Evolutionary conservation across 2,888 invertebrate genomes (phyloP), one percentile per base, ranked within the genome.

Genomic region (Pandemis cinnamomeana): DNA sequence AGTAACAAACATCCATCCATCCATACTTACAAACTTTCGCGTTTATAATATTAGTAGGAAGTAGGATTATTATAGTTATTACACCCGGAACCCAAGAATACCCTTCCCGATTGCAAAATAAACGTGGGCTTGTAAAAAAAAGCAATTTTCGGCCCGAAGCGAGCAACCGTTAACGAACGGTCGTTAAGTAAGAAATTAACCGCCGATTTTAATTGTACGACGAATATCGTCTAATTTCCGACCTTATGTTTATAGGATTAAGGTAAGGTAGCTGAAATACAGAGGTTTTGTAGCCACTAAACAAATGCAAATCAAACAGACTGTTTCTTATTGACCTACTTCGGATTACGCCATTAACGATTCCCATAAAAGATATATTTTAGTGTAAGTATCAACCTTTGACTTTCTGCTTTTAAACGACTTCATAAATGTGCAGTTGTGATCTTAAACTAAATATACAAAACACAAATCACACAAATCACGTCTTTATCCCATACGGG

Each of bases 161-260:
- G n/a, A 63, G 44, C 20, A 20, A 63, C 44, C 42, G 44, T 63
- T 63, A 61, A 61, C 42, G 41, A n/a, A 2, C 44, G 63, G 63
- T 20, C 42, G 61, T 61, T 44, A 44, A 63, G 44, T 63, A 63
- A 11, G 44, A 44, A 44, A 63, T 63, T 63, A 63, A 63, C 63
- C 63, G 20, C 44, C 4, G 15, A 63, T 63, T 63, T 44, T 63
- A 63, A 63, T 44, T 44, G 42, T 63, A 15, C 6, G 15, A 2
- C 2, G 20, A 11, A 63, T n/a, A 2, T 2, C 11, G 63, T 15
- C 10, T 1, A 10, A 63, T 20, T 63, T 63, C 44, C 5, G 10
- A 44, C 63, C 20, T 63, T 63, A 20, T 15, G 15, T 8, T 44
- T 5, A 15, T 15, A 4, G 44, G 5, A 15, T n/a, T 61, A 41